phyloP scores from a whole-genome alignment of 2,888 invertebrate species.

The Mythimna vitellina region DNA sequence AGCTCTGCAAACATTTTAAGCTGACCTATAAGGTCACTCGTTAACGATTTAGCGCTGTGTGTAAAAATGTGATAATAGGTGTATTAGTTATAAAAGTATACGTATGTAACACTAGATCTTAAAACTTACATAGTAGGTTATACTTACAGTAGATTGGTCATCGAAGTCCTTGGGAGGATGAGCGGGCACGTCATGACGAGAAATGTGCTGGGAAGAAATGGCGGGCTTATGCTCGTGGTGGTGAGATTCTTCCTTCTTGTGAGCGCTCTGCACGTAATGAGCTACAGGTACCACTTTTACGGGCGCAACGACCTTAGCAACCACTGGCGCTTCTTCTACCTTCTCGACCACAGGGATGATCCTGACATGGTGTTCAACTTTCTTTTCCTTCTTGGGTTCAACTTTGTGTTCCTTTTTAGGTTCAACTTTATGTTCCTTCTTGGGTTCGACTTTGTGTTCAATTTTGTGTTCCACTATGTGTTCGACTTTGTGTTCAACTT shows the following conservation, averaged over 20 bases:
- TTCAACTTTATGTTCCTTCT: slow-evolving; percentile 19
- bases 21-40: no score
- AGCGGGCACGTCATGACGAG: slow-evolving; percentile 73
- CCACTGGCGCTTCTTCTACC: slow-evolving; percentile 37
- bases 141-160: slow-evolving; percentile 66
- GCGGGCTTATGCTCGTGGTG: slow-evolving; percentile 63
- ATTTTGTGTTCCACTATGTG: slow-evolving; percentile 26
- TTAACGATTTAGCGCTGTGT: no score
- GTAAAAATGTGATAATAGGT: no score
- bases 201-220: slow-evolving; percentile 80
- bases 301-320: slow-evolving; percentile 43
- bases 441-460: slow-evolving; percentile 20
- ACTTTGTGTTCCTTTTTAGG: slow-evolving; percentile 14
- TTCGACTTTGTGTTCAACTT: slow-evolving; percentile 13
- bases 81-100: no score
- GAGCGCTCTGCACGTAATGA: slow-evolving; percentile 60
- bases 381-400: slow-evolving; percentile 11
- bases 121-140: no score
- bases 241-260: slow-evolving; percentile 46
- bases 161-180: slow-evolving; percentile 73
- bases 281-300: slow-evolving; percentile 60
- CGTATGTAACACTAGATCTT: no score
- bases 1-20: no score
- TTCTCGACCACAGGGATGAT: slow-evolving; percentile 54
- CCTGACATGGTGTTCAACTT: slow-evolving; percentile 28